phyloP scores from a whole-genome alignment of 2,888 invertebrate genomes.

The Vesta saturnalis region DNA sequence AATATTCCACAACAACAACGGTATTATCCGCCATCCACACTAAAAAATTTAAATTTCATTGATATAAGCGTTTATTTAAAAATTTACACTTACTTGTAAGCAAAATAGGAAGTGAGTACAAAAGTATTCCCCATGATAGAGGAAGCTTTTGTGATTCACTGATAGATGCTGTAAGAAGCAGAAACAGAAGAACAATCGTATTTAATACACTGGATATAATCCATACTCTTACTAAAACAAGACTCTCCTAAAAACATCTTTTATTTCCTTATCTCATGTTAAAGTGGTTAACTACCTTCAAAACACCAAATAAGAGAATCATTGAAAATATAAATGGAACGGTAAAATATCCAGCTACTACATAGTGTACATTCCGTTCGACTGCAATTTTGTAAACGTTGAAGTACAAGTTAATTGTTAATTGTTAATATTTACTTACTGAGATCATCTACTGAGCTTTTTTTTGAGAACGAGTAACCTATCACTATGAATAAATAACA shows the following conservation, averaged over 20 bases:
- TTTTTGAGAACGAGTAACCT: not conserved
- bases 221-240: constrained; percentile 23
- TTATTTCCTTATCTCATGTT: not conserved
- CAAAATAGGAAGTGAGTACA: constrained; percentile 26
- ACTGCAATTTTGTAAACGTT: constrained; percentile 3
- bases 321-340: constrained; percentile 1
- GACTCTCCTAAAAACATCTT: constrained; percentile 24
- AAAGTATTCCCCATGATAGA: constrained; percentile 20
- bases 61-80: not conserved
- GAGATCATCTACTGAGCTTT: not conserved
- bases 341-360: constrained; percentile 1
- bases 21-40: constrained; percentile 3
- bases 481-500: constrained; percentile 8
- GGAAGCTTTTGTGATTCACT: constrained; percentile 16
- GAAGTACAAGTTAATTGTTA: not conserved
- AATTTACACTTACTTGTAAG: constrained; percentile 30
- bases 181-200: constrained; percentile 22
- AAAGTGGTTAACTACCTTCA: not conserved
- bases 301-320: not conserved
- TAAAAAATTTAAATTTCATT: constrained; percentile 4
- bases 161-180: constrained; percentile 23
- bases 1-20: not conserved
- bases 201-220: constrained; percentile 26
- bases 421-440: not conserved
- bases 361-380: not conserved